Evolutionary conservation across 2,888 invertebrate genomes (phyloP).

Genomic region (Oxyscelio sp.): DNA sequence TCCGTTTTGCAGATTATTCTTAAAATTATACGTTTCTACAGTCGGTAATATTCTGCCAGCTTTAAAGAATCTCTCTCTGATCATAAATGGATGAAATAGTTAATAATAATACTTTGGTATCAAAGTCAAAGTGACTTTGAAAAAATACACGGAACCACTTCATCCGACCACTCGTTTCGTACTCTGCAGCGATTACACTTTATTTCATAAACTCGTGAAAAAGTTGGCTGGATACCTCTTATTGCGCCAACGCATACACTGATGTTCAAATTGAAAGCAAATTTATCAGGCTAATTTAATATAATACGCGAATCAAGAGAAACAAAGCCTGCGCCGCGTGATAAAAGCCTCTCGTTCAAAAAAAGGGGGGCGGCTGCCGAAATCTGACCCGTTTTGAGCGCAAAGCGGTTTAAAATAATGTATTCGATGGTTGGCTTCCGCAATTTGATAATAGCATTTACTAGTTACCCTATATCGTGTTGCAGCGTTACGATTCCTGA

Average conservation of each 20-base stretch:
- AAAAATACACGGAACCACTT: too few relatives aligned
- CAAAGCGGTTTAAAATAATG: constrained; percentile 38
- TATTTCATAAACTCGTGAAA: not conserved
- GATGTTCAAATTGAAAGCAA: constrained; percentile 23
- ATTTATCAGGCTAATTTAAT: constrained; percentile 49
- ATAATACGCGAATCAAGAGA: constrained; percentile 22
- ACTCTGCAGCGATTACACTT: too few relatives aligned
- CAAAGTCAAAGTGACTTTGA: too few relatives aligned
- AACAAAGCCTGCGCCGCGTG: constrained; percentile 7
- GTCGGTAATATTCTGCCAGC: too few relatives aligned
- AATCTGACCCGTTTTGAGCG: constrained; percentile 17
- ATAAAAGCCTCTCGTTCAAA: constrained; percentile 8
- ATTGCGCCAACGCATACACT: not conserved
- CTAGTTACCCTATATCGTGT: constrained; percentile 21
- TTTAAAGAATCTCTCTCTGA: too few relatives aligned
- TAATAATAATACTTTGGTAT: too few relatives aligned
- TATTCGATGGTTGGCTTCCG: constrained; percentile 4
- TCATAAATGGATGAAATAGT: too few relatives aligned
- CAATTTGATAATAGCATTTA: constrained; percentile 28
- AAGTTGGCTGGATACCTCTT: not conserved
- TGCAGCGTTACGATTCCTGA: constrained; percentile 16
- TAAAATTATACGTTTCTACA: too few relatives aligned
- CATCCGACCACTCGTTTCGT: too few relatives aligned
- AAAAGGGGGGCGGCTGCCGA: not conserved
- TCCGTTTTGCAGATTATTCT: too few relatives aligned